These are phyloP conservation scores for Drosophila sordidula DNA, from an alignment of 2,888 invertebrate species.

Conservation along the genomic window DNA sequence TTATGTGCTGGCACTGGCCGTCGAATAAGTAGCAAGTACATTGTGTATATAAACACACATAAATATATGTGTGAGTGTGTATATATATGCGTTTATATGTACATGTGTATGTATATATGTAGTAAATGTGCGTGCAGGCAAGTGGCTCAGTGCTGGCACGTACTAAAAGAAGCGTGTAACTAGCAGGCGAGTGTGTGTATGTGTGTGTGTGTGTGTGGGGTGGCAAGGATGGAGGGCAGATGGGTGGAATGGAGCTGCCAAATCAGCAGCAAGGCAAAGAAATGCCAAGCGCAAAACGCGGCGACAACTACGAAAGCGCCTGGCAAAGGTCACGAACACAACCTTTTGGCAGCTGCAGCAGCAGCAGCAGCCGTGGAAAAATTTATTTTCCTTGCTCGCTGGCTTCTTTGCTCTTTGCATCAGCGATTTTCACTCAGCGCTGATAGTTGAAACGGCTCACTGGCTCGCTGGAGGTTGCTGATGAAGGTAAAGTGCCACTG, in stretches of 20 bases:
- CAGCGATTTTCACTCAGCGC: conserved; percentile 76
- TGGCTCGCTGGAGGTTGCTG: conserved; percentile 50
- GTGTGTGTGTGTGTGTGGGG: conserved; percentile 8
- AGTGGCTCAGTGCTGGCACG: conserved; percentile 71
- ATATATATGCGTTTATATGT: conserved; percentile 1
- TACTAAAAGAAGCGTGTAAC: conserved; percentile 65
- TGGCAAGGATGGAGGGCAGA: not conserved
- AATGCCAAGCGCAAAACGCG: conserved; percentile 63
- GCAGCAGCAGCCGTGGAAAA: conserved; percentile 37
- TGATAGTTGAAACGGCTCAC: conserved; percentile 67
- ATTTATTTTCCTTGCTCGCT: conserved; percentile 40
- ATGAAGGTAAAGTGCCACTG: conserved; percentile 57
- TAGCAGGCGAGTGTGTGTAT: conserved; percentile 42
- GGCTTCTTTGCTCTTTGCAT: conserved; percentile 54
- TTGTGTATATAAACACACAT: conserved; percentile 24
- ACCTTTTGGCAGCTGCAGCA: conserved; percentile 73
- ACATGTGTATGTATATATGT: conserved; percentile 10
- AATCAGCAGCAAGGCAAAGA: conserved; percentile 69
- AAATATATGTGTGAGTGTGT: not conserved
- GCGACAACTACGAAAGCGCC: conserved; percentile 71
- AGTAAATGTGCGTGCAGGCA: conserved; percentile 70
- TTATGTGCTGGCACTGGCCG: conserved; percentile 47
- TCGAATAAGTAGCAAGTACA: conserved; percentile 32
- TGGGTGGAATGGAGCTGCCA: conserved; percentile 48
- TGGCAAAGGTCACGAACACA: conserved; percentile 78